Base-by-base conservation (phyloP, 2,888 invertebrate species). In the Hirudinaria manillensis region DNA sequence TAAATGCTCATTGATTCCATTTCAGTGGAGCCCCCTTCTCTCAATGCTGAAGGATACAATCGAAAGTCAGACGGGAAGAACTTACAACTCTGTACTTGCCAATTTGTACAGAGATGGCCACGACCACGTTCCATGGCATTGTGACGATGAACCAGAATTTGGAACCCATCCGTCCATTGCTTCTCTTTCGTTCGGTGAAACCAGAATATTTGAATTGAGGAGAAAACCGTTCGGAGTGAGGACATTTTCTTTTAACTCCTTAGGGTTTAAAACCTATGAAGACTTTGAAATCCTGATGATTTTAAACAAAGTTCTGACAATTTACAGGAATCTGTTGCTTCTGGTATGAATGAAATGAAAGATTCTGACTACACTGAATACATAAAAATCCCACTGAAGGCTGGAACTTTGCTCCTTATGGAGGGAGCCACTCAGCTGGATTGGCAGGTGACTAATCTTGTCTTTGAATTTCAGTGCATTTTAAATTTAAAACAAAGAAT, bases 351-450 rank as follows among this genome's bases (percentile, higher is more conserved):
- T 51, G 79, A 80, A 34, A 77, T 79, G 70, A 80, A 79, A 70
- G 82, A 83, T 72, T 82, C 82, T 76, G 80, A 80, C 0, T 81
- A 80, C 75, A 79, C 78, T 76, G 82, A 83, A 75, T 81, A 81
- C 66, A 78, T 83, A 29, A 81, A 81, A 38, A 80, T 87, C 51
- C 87, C 86, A 24, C 80, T 87, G 27, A 81, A 81, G 7, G 83
- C 84, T 78, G 87, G 87, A 3, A 83, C 85, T 74, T 79, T 87
- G 75, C 78, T 87, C 6, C 81, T 87, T 3, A 87, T 87, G 87
- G 86, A 87, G 78, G 87, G 87, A 3, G 82, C 83, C 24, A 84
- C 84, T 38, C 87, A 87, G 78, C 81, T 82, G 24, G 87, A 87
- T 77, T 87, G 87, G 87, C 85, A 85, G 84, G 86, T 85, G 55